Evolutionary conservation across 2,797 vertebrate species (phyloP).

Genomic region (Brachyrhaphis roseni): DNA sequence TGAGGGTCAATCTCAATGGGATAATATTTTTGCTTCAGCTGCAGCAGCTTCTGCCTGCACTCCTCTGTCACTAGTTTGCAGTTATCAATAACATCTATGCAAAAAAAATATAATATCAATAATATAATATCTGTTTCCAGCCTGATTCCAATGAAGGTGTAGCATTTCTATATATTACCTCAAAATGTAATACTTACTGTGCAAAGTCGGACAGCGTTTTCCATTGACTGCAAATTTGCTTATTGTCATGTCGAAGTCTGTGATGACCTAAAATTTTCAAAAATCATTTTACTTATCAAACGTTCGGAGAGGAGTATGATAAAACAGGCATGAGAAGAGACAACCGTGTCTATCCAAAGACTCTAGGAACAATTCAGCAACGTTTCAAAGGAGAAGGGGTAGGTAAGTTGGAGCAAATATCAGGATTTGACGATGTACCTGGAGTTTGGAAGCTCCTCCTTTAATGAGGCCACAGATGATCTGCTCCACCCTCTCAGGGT

Average conservation of each 20-base stretch:
- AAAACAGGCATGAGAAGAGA: neutral
- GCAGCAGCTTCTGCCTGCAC: conserved; percentile 89
- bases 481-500: conserved; percentile 93
- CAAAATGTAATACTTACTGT: conserved; percentile 84
- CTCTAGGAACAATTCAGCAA: neutral
- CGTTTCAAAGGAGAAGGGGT: neutral
- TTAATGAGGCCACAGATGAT: conserved; percentile 96
- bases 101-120: fast-evolving
- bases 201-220: conserved; percentile 92
- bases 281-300: neutral
- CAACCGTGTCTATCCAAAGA: neutral
- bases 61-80: conserved; percentile 93
- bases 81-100: conserved; percentile 92
- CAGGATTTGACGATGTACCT: conserved; percentile 76
- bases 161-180: neutral
- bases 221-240: conserved; percentile 94
- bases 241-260: conserved; percentile 98
- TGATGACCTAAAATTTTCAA: conserved; percentile 87
- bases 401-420: too few species aligned
- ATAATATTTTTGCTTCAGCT: conserved; percentile 94
- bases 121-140: neutral
- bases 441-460: conserved; percentile 94
- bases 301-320: neutral
- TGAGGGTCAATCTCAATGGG: conserved; percentile 94
- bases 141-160: neutral